phyloP scores from a whole-genome alignment of 1,140 invertebrate genomes.

The Diorhabda elongata region DNA sequence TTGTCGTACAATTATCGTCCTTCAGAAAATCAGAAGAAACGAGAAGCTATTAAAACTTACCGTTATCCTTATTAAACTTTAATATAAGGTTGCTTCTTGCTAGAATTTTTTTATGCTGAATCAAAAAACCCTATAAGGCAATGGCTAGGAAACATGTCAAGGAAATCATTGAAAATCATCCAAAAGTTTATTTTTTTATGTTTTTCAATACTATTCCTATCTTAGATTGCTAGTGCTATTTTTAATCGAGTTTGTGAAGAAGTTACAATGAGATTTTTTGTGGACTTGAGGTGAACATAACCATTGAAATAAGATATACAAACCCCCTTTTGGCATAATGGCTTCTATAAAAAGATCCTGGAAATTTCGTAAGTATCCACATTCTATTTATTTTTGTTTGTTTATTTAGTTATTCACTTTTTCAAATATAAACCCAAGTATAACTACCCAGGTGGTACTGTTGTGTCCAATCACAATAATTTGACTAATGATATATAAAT shows the following conservation, averaged over 20 bases:
- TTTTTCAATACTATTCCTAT: conserved; percentile 21
- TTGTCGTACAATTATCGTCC: conserved; percentile 6
- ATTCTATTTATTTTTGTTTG: no score
- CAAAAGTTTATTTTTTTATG: conserved; percentile 16
- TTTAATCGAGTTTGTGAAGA: conserved; percentile 16
- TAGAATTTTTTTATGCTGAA: conserved; percentile 6
- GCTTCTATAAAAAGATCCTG: conserved; percentile 59
- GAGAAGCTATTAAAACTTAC: conserved; percentile 19
- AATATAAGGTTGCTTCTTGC: conserved; percentile 25
- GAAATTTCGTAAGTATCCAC: conserved; percentile 54
- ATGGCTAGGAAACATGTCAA: conserved; percentile 33
- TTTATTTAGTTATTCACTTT: no score
- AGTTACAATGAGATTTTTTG: conserved; percentile 30
- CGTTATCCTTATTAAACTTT: conserved; percentile 21
- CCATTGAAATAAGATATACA: conserved; percentile 20
- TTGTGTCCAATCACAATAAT: no score
- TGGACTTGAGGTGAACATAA: conserved; percentile 31
- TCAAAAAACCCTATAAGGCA: conserved; percentile 31
- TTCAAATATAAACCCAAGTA: no score
- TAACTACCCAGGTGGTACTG: no score
- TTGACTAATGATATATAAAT: no score
- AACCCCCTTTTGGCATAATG: conserved; percentile 44
- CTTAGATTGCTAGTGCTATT: conserved; percentile 20
- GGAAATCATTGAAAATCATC: conserved; percentile 27
- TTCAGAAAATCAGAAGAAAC: conserved; percentile 24